Evolutionary conservation across 2,888 invertebrate species (phyloP).

Genomic region (Cataglyphis rosenhaueri): DNA sequence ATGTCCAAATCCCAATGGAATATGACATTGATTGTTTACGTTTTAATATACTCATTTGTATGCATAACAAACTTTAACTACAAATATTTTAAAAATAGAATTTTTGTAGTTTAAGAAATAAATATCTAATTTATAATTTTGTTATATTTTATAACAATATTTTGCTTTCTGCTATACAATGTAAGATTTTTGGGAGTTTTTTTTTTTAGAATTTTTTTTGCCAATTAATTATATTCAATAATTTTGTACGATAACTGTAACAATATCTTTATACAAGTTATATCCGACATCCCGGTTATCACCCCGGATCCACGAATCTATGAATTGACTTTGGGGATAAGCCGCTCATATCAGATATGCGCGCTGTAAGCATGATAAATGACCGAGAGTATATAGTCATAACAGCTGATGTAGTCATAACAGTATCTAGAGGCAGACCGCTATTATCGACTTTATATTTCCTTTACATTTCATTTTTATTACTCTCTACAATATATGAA

Average conservation of each 20-base stretch:
- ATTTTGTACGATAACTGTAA: not conserved
- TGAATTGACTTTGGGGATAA: conserved; percentile 30
- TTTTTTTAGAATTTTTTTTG: not conserved
- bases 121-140: not conserved
- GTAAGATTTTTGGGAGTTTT: not conserved
- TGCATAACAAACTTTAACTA: not conserved
- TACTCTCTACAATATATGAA: not conserved
- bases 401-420: not conserved
- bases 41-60: not conserved
- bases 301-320: conserved; percentile 1
- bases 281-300: conserved; percentile 3
- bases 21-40: not conserved
- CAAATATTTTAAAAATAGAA: not conserved
- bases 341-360: conserved; percentile 14
- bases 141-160: not conserved
- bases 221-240: not conserved
- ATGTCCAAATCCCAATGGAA: not conserved
- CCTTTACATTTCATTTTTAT: not conserved
- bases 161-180: not conserved
- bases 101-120: not conserved
- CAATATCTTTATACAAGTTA: conserved; percentile 6
- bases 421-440: not conserved
- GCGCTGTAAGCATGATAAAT: conserved; percentile 29
- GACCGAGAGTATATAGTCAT: not conserved
- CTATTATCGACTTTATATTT: not conserved